phyloP scores from a whole-genome alignment of 53 echinoderm and acorn worm species.

The Stichopus horrens region DNA sequence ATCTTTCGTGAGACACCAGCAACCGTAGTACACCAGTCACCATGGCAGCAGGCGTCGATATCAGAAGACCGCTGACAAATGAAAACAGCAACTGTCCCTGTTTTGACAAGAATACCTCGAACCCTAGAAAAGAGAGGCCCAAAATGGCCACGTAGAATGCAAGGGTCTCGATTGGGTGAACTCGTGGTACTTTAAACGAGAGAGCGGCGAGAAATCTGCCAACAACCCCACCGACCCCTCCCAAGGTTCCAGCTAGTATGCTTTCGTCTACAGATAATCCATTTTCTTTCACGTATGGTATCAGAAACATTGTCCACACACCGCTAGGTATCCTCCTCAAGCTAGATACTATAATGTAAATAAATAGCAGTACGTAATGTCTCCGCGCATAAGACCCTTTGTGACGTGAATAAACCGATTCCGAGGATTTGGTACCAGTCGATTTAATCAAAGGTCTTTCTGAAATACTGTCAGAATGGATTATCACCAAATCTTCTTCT shows the following conservation, averaged over 20 bases:
- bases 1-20: neutral
- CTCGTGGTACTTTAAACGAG: neutral
- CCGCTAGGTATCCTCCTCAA: constrained; percentile 3
- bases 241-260: neutral
- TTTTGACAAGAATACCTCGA: neutral
- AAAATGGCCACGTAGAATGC: neutral
- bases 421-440: neutral
- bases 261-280: constrained; percentile 6
- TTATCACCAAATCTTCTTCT: neutral
- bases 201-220: neutral
- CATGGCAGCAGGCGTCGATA: constrained; percentile 18
- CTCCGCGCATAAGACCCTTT: neutral
- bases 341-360: neutral
- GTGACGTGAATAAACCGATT: neutral
- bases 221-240: constrained; percentile 24
- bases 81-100: neutral
- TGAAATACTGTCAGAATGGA: too few relatives aligned
- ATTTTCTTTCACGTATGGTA: constrained; percentile 8
- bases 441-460: neutral
- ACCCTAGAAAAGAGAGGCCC: neutral
- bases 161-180: neutral
- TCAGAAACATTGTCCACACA: constrained; percentile 11
- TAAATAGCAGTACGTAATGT: neutral
- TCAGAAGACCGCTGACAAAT: constrained; percentile 12
- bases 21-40: constrained; percentile 5